These are phyloP conservation scores for Lagopus muta DNA, from an alignment of 2,113 vertebrate genomes.

Conservation along the genomic window DNA sequence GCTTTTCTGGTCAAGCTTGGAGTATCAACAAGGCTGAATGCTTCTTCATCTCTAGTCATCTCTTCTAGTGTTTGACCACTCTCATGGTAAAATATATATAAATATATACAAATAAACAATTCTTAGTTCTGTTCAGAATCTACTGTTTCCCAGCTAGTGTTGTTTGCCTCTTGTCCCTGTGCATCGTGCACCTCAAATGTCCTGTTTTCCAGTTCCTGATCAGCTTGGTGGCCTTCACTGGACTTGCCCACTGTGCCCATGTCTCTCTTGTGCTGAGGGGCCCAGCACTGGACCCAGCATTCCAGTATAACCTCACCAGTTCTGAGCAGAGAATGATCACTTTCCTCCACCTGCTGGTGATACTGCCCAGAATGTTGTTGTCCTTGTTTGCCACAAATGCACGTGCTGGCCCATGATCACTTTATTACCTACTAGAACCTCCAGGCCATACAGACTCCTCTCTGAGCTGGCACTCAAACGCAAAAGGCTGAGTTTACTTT, in stretches of 20 bases:
- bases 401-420: not conserved
- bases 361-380: not conserved
- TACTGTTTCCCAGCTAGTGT: not conserved
- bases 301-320: not conserved
- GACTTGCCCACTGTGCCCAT: not conserved
- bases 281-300: not conserved
- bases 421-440: not conserved
- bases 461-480: not conserved
- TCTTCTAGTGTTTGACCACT: not conserved
- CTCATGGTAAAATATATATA: not conserved
- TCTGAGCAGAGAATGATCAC: not conserved
- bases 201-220: not conserved
- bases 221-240: not conserved
- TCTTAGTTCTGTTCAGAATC: not conserved
- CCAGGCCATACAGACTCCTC: not conserved
- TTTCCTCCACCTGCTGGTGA: not conserved
- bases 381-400: not conserved
- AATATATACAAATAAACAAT: not conserved
- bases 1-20: not conserved
- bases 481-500: not conserved
- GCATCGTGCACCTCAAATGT: fast-evolving
- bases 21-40: not conserved
- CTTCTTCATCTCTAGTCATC: not conserved
- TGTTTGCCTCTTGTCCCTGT: not conserved
- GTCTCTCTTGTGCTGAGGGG: not conserved